Evolutionary conservation across 2,888 invertebrate genomes (phyloP).

Genomic region (Oscheius sp.): DNA sequence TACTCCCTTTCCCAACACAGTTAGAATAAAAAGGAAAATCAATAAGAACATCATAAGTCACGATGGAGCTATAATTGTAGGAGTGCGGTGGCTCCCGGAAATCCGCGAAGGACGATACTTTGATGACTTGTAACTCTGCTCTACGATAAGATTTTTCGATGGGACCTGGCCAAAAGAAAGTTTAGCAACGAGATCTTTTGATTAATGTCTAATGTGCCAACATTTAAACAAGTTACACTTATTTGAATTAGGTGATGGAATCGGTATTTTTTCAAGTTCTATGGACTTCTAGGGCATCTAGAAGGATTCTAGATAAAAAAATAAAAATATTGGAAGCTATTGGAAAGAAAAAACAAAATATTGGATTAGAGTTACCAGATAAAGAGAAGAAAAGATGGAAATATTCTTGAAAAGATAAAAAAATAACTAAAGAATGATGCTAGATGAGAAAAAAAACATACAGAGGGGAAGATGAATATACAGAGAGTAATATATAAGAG

Average conservation of each 20-base stretch:
- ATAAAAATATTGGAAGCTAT: background rate
- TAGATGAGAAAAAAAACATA: background rate
- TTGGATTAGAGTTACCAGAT: background rate
- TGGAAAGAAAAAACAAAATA: background rate
- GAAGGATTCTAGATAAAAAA: background rate
- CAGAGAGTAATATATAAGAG: conserved; percentile 26
- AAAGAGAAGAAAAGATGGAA: background rate
- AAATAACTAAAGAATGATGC: background rate
- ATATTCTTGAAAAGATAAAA: background rate
- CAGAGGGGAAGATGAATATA: background rate
- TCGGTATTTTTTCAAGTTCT: background rate
- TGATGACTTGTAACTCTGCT: conserved; percentile 3
- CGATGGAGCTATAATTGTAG: conserved; percentile 4
- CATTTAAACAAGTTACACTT: background rate
- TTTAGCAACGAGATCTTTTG: conserved; percentile 28
- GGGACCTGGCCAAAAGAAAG: conserved; percentile 27
- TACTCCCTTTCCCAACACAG: too few species aligned
- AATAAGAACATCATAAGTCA: background rate
- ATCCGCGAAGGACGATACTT: conserved; percentile 9
- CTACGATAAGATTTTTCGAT: background rate
- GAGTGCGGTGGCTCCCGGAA: conserved; percentile 12
- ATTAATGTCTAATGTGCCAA: background rate
- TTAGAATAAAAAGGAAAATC: background rate
- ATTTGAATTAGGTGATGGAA: too few species aligned
- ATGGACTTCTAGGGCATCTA: background rate